Evolutionary conservation across 2,113 vertebrate genomes (phyloP), one percentile per base, ranked within the genome.

Genomic region (Enhydra lutris): DNA sequence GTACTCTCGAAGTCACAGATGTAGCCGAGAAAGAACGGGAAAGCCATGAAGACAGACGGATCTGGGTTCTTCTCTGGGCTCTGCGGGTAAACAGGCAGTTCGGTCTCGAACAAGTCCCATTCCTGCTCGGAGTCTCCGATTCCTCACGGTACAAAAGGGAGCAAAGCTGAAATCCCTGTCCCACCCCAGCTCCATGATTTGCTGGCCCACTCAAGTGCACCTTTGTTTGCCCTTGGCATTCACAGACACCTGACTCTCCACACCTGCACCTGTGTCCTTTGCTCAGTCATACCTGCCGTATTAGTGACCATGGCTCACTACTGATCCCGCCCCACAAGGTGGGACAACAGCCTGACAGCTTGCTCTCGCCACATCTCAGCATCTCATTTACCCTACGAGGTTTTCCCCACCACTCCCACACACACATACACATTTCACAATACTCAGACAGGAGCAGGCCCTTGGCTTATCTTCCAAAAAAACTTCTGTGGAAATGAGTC

Each of bases 111-210:
- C 55, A 39, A 55, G 39, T 34, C 71, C 4, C 17, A 10, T 76
- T 57, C 10, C 65, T 26, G 2, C 34, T 39, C 15, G 20, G 31
- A 55, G 39, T 7, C 50, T 50, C 63, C 6, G n/a, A 7, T 20
- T 86, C 82, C 57, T 29, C 52, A 42, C 24, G 69, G 85, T 31
- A 69, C 36, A 14, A 76, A 9, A 2, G 24, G 55, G 5, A 78
- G 42, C 52, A 50, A 34, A 63, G 31, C 42, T 9, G 8, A 31
- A 1, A 0, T 10, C 3, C 7, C 14, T 3, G 1, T 21, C 45
- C n/a, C 65, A 55, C 29, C 50, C 79, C 20, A 34, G 23, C 23
- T 39, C 45, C 52, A 20, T 0, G 10, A 36, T 12, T 45, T 67
- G 14, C 14, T 6, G 52, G 13, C 12, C 71, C 4, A 0, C 73